Percentiles rank a stretch among this genome's conserved stretches.
phyloP scores from a whole-genome alignment of 2,113 vertebrate species.

The Gracilinanus agilis region DNA sequence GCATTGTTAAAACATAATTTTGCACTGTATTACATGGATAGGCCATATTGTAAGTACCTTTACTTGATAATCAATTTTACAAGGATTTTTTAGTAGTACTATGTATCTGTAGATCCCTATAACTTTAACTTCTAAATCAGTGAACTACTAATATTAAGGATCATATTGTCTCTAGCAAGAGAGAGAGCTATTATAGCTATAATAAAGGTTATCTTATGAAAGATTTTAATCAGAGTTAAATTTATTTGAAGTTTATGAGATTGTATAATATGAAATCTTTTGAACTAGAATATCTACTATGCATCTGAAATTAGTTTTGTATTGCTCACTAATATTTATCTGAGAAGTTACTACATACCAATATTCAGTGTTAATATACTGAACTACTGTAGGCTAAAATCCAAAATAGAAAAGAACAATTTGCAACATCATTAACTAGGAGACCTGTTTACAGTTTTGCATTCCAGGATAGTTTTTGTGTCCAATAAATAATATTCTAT shows the following conservation, averaged over 20 bases:
- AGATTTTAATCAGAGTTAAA: conserved; percentile 46
- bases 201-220: neutral
- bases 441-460: neutral
- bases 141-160: conserved; percentile 15
- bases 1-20: neutral
- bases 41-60: conserved; percentile 2
- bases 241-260: conserved; percentile 52
- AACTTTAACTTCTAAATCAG: neutral
- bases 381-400: neutral
- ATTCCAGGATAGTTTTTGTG: neutral
- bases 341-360: neutral
- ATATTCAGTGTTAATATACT: neutral
- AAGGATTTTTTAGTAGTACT: neutral
- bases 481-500: neutral
- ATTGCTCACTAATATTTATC: neutral
- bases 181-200: conserved; percentile 6
- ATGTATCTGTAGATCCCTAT: neutral
- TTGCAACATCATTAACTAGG: neutral
- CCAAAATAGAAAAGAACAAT: neutral
- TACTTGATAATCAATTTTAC: neutral
- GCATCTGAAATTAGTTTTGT: neutral
- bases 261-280: neutral
- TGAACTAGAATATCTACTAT: neutral
- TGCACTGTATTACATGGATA: neutral
- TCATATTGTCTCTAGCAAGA: neutral